These are phyloP conservation scores for Mycetomoellerius zeteki DNA, from an alignment of 1,140 invertebrate genomes.

Conservation along the genomic window DNA sequence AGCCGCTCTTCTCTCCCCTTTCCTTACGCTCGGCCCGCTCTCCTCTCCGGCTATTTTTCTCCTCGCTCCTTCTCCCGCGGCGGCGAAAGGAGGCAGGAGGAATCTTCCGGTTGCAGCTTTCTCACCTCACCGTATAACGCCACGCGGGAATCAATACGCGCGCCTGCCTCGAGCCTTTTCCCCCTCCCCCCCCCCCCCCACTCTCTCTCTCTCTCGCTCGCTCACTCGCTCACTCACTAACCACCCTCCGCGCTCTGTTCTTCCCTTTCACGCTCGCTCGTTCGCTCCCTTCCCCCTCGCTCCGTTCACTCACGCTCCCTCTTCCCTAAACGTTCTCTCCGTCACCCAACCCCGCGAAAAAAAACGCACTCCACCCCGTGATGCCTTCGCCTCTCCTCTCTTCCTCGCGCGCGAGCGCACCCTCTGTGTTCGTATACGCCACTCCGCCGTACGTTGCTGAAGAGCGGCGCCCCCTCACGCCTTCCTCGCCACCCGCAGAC, in stretches of 20 bases:
- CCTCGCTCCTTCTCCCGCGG: conserved; percentile 48
- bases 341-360: no score
- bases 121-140: conserved; percentile 77
- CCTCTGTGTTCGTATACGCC: conserved; percentile 27
- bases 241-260: conserved; percentile 2
- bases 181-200: conserved; percentile 46
- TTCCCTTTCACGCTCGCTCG: neutral
- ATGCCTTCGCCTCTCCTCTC: conserved; percentile 29
- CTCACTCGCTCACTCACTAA: conserved; percentile 27
- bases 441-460: conserved; percentile 46
- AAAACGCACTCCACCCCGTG: neutral
- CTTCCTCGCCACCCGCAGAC: neutral
- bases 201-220: conserved; percentile 33
- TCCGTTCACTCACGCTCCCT: conserved; percentile 27
- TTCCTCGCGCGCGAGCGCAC: conserved; percentile 30
- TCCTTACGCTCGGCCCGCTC: conserved; percentile 1
- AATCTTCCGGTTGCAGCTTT: conserved; percentile 77
- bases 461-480: conserved; percentile 23
- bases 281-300: conserved; percentile 5
- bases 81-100: conserved; percentile 66
- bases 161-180: conserved; percentile 73
- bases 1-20: neutral
- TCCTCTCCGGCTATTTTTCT: conserved; percentile 51
- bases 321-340: conserved; percentile 33
- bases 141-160: conserved; percentile 78